Evolutionary conservation across 2,797 vertebrate genomes (phyloP).

Genomic region (Macropodus opercularis): DNA sequence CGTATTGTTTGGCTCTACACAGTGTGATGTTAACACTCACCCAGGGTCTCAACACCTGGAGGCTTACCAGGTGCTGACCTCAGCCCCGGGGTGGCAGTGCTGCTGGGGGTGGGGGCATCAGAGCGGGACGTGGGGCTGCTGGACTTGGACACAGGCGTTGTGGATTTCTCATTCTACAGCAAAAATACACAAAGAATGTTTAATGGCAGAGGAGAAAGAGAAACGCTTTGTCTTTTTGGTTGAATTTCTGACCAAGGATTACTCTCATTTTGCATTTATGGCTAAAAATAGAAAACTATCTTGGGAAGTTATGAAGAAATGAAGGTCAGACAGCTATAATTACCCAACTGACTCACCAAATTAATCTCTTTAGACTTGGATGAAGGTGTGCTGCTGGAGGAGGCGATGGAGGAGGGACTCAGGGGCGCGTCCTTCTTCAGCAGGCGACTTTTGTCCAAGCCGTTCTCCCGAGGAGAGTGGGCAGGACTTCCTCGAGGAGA

Average conservation of each 20-base stretch:
- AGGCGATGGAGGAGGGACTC: constrained; percentile 93
- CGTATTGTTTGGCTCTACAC: neutral
- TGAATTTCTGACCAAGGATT: constrained; percentile 4
- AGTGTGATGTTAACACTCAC: constrained; percentile 66
- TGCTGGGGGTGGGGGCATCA: constrained; percentile 91
- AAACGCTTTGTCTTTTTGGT: neutral
- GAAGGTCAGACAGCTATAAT: constrained; percentile 37
- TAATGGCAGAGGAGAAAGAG: neutral
- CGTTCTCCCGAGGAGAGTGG: constrained; percentile 93
- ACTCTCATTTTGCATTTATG: constrained; percentile 4
- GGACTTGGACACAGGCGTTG: constrained; percentile 92
- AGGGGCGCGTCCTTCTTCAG: constrained; percentile 91
- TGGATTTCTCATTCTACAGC: constrained; percentile 92
- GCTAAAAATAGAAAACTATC: constrained; percentile 38
- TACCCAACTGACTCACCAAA: constrained; percentile 69
- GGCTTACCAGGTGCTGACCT: constrained; percentile 86
- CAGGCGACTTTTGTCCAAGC: constrained; percentile 90
- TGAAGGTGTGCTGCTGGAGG: constrained; percentile 95
- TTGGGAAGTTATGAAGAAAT: constrained; percentile 24
- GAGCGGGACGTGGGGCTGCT: constrained; percentile 93
- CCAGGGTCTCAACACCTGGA: constrained; percentile 86
- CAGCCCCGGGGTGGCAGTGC: constrained; percentile 88
- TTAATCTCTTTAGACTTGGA: constrained; percentile 96
- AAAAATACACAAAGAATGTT: constrained; percentile 14
- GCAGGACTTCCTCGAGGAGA: constrained; percentile 92